Evolutionary conservation across 2,888 invertebrate genomes (phyloP), one percentile per base, ranked within the genome.

Genomic region (Dichetophora obliterata): DNA sequence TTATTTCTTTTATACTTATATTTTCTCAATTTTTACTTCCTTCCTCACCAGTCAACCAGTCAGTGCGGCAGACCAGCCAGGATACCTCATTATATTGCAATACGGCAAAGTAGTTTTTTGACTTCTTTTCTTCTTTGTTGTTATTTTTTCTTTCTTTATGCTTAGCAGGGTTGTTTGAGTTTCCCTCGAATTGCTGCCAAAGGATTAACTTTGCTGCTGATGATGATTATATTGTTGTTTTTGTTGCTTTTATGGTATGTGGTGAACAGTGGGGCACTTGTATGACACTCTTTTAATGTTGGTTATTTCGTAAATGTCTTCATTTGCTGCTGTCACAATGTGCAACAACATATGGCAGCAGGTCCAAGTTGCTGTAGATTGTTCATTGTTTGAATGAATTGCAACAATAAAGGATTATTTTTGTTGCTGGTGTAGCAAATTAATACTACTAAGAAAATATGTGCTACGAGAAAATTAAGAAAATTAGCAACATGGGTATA

Each of bases 71-170:
- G 70, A 75, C 63, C 54, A 54, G 54, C 19, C 77, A 71, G 77
- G 79, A 72, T 68, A 81, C 83, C 87, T 87, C 87, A 87, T 87
- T 87, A 87, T 85, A 84, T 86, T 82, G 86, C 85, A 84, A 87
- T 87, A 87, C 50, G 70, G 22, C 34, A 54, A 73, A 37, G 65
- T 31, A 71, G 59, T 76, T 52, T 31, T 2, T 50, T n/a, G 57
- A 57, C 57, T 19, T 75, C 68, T 57, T 37, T 27, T 34, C 34
- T 70, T 24, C 11, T 43, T 43, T 11, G 11, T 11, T 43, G 11
- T 43, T 43, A 59, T 27, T 27, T 4, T 65, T 37, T n/a, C n/a
- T n/a, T 16, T 48, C 22, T 48, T 48, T 24, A 11, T n/a, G 48
- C 34, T 22, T 14, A 22, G 19, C 16, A 24, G 61, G 69, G 61